Percentiles rank a stretch among this genome's conserved stretches.
Evolutionary conservation across 2,888 invertebrate genomes (phyloP).

Genomic region (Drosophila meridionalis): DNA sequence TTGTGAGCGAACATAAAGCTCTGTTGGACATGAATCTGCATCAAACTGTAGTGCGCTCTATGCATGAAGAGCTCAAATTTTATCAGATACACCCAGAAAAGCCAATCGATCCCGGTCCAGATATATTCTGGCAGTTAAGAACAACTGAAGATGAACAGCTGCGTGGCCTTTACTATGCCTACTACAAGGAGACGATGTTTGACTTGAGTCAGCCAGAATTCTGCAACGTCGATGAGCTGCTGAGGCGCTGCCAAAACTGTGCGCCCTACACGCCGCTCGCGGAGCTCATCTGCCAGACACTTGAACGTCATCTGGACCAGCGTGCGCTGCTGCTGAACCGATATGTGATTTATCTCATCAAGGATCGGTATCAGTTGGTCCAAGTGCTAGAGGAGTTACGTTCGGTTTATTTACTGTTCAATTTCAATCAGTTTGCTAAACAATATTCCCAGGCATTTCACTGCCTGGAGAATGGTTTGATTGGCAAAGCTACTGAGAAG

Average conservation of each 20-base stretch:
- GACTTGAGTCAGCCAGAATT: conserved; percentile 6
- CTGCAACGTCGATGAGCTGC: conserved; percentile 32
- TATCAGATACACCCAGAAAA: not conserved
- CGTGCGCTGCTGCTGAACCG: conserved; percentile 21
- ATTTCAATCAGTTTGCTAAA: not conserved
- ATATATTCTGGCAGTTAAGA: conserved; percentile 40
- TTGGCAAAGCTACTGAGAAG: not conserved
- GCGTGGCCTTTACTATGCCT: conserved; percentile 35
- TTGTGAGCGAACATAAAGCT: conserved; percentile 12
- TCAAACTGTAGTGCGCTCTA: conserved; percentile 5
- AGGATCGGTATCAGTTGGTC: conserved; percentile 8
- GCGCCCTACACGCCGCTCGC: conserved; percentile 23
- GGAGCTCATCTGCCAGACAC: conserved; percentile 25
- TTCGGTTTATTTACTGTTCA: conserved; percentile 15
- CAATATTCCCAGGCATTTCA: conserved; percentile 3
- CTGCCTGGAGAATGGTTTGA: not conserved
- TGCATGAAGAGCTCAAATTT: conserved; percentile 17
- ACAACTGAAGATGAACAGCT: conserved; percentile 1
- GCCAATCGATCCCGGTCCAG: not conserved
- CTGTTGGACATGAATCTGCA: conserved; percentile 15
- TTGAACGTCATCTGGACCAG: conserved; percentile 18
- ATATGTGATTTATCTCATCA: conserved; percentile 26
- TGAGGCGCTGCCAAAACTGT: conserved; percentile 24
- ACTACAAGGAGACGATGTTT: conserved; percentile 31
- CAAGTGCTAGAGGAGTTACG: conserved; percentile 11